phyloP scores from a whole-genome alignment of 2,888 invertebrate species.

The Brachypalpus laphriformis region DNA sequence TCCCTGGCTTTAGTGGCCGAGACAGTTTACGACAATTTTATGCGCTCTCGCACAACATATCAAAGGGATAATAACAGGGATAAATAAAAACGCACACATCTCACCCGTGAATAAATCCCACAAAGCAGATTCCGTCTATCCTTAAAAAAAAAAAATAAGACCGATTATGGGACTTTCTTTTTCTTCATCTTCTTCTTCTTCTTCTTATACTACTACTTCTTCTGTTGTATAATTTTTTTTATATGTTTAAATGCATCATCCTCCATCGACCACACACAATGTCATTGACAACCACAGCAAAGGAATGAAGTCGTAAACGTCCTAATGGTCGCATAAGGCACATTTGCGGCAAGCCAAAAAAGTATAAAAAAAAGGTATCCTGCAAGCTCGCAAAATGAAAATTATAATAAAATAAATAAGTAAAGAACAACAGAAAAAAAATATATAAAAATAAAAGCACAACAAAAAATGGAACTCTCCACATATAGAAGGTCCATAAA shows the following conservation, averaged over 20 bases:
- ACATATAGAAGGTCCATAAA: conserved; percentile 63
- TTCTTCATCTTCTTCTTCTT: conserved; percentile 38
- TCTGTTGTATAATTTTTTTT: conserved; percentile 49
- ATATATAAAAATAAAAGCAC: conserved; percentile 42
- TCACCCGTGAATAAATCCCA: conserved; percentile 59
- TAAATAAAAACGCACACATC: conserved; percentile 66
- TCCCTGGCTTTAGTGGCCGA: conserved; percentile 67
- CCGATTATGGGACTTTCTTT: conserved; percentile 61
- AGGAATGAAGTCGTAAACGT: conserved; percentile 72
- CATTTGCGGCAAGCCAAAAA: conserved; percentile 63
- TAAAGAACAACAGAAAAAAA: conserved; percentile 55
- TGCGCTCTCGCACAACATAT: conserved; percentile 69
- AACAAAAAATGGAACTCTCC: conserved; percentile 4
- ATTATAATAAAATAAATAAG: conserved; percentile 73
- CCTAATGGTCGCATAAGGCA: conserved; percentile 67
- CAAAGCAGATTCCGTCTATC: conserved; percentile 55
- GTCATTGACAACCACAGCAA: conserved; percentile 71
- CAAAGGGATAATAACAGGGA: conserved; percentile 69
- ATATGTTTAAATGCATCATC: conserved; percentile 72
- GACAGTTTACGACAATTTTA: conserved; percentile 74
- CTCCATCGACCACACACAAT: conserved; percentile 70
- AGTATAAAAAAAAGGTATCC: conserved; percentile 62
- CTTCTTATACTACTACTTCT: conserved; percentile 22
- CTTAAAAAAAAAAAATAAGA: conserved; percentile 43
- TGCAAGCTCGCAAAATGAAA: conserved; percentile 66